Base-by-base conservation (phyloP, 2,888 invertebrate genomes). In the Rhogogaster chlorosoma region DNA sequence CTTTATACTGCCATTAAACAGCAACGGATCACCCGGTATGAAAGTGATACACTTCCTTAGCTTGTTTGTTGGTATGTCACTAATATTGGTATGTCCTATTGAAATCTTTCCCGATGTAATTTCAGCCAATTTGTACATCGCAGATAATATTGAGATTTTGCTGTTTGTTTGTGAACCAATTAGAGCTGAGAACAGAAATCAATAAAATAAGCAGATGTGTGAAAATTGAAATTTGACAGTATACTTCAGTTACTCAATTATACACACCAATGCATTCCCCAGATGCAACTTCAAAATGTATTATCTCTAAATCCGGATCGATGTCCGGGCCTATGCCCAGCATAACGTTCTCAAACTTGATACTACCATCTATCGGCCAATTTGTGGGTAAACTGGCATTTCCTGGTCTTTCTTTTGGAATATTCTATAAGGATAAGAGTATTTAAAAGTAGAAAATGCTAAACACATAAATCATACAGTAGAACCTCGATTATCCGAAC, bases 1-100 rank as follows among this genome's bases (percentile, higher is more conserved):
- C 88, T 88, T 88, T 78, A 90, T 88, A 73, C 86, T 89, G 12
- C 89, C 90, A 22, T 89, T 86, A 73, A 90, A 90, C 0, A 89
- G 87, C 36, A 86, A 83, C 2, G 90, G 89, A 83, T 89, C 85
- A 15, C 87, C 86, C 3, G 90, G 90, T 57, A 90, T 85, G 32
- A 89, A 90, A 84, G 88, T 87, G 5, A 90, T 87, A 42, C 87
- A 88, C 29, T 87, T 87, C 7, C 90, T 87, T 26, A 90, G 84
- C 70, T 85, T 87, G 3, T 89, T 86, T 29, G 88, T 86, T 2
- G 88, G 87, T 7, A 89, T 85, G 7, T 89, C 86, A 7, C 87
- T 86, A 53, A 89, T 89, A 71, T 87, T 87, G 7, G 88, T 86
- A 22, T 87, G 85, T n/a, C 88, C 88, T 29, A 90, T 83, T 70